Evolutionary conservation across 2,113 vertebrate species (phyloP), one percentile per base, ranked within the genome.

Genomic region (Acanthisitta chloris): DNA sequence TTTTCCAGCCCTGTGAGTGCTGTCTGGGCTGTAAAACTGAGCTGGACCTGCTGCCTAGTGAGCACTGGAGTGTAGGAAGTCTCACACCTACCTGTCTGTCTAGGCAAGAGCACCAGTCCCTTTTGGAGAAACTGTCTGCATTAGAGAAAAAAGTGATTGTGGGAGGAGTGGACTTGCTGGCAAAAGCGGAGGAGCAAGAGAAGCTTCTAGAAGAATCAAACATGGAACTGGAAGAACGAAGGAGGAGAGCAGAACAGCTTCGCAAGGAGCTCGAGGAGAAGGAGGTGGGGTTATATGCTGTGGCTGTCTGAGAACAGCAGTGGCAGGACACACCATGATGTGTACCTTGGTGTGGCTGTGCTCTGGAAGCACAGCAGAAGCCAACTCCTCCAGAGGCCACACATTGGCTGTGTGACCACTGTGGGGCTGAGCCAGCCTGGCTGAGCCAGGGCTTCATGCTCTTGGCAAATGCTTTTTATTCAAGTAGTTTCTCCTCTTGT

Each of bases 141-240:
- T 67, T 99, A 82, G 99, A 99, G 97, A 99, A 99, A 94, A 99
- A 99, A 91, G 99, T 99, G 78, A 99, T 99, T 34, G 99, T 99
- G 42, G 99, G 99, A 57, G 99, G 99, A 51, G 99, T 99, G 83
- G 99, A 99, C 96, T 98, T 99, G 86, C 92, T 99, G 97, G 99
- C 99, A 49, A 99, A 99, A 97, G 99, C 99, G 46, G 99, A 99
- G 95, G 99, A 99, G 95, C 99, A 99, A 88, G 99, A 99, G 96
- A 99, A 98, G 95, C 99, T 99, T 87, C 97, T 99, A 43, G 98
- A 99, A 82, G 99, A 99, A 96, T 99, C 99, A n/a, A 99, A 99
- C 94, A 99, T 98, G 96, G 99, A 99, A 67, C 97, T 99, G 65
- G 99, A 99, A 91, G 99, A 99, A 86, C 98, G 99, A 57, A 98